These are phyloP conservation scores for Drosophila stalkeri DNA, from an alignment of 2,888 invertebrate genomes.

Conservation along the genomic window DNA sequence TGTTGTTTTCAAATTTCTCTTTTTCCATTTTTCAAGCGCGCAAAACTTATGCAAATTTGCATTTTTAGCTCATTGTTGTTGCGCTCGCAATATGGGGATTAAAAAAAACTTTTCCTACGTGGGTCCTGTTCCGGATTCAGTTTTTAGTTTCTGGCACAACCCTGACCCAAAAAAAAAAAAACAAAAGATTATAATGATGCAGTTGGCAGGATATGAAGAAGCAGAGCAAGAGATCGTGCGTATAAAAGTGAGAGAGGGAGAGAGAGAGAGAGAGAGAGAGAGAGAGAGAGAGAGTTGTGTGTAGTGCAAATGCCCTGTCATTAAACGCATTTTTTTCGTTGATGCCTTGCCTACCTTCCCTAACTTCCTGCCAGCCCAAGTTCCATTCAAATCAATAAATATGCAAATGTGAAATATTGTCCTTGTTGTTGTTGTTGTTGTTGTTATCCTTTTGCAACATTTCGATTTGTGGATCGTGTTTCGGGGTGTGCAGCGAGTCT, in stretches of 20 bases:
- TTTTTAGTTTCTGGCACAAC: slow-evolving; percentile 50
- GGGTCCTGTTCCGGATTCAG: slow-evolving; percentile 41
- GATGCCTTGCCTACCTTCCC: slow-evolving; percentile 11
- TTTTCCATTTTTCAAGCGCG: slow-evolving; percentile 46
- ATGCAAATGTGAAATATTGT: slow-evolving; percentile 67
- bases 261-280: slow-evolving; percentile 7
- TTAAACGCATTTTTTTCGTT: slow-evolving; percentile 55
- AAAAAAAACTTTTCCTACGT: slow-evolving; percentile 36
- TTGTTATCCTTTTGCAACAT: slow-evolving; percentile 75
- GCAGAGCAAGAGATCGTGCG: slow-evolving; percentile 52
- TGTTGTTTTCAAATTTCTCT: slow-evolving; percentile 8
- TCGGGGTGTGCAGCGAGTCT: slow-evolving; percentile 10
- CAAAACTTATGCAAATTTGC: slow-evolving; percentile 74
- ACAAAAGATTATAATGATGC: slow-evolving; percentile 71
- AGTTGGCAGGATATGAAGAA: slow-evolving; percentile 45
- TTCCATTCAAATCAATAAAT: slow-evolving; percentile 73
- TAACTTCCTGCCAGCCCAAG: slow-evolving; percentile 8
- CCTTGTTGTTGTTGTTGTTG: slow-evolving; percentile 24
- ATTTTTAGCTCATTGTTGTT: slow-evolving; percentile 53
- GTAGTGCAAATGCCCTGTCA: slow-evolving; percentile 60
- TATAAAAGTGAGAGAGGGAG: slow-evolving; percentile 41
- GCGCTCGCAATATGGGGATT: slow-evolving; percentile 57
- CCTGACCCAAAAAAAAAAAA: slow-evolving; percentile 46
- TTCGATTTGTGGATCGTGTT: slow-evolving; percentile 45
- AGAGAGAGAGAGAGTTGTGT: slow-evolving; percentile 8